A percentile compares a stretch with the other conserved stretches of the same genome.
Conservation (phyloP, 2,797 vertebrate genomes). For the Pangasius djambal region DNA sequence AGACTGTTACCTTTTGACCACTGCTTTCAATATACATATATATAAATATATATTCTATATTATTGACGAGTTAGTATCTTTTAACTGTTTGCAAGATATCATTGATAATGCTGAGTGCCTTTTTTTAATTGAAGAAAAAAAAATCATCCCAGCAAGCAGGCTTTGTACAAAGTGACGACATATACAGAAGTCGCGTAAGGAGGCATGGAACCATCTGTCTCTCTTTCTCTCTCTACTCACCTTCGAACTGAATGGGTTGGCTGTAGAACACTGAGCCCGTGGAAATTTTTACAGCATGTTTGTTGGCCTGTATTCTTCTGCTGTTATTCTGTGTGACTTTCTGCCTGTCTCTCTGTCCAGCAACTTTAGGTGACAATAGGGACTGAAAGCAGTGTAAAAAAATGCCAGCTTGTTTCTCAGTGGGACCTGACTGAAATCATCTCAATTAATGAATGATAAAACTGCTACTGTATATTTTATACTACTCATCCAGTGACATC, state of each 20-base stretch:
- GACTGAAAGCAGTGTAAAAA: conserved; percentile 77
- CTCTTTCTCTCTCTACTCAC: conserved; percentile 50
- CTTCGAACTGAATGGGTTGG: conserved; percentile 64
- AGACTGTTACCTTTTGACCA: conserved; percentile 84
- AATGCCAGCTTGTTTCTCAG: conserved; percentile 80
- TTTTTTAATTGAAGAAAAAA: conserved; percentile 56
- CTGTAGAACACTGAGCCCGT: conserved; percentile 72
- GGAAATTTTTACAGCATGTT: conserved; percentile 80
- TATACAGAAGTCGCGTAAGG: conserved; percentile 44
- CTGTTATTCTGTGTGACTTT: conserved; percentile 77
- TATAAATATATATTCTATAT: conserved; percentile 77
- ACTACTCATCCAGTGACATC: conserved; percentile 81
- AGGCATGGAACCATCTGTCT: conserved; percentile 55
- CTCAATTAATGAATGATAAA: conserved; percentile 79
- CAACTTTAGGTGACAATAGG: conserved; percentile 74
- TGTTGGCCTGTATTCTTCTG: conserved; percentile 81
- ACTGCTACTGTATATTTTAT: conserved; percentile 81
- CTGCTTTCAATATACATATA: conserved; percentile 75
- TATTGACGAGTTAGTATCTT: conserved; percentile 76
- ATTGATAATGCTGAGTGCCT: conserved; percentile 83
- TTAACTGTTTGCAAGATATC: conserved; percentile 80
- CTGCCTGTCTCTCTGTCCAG: conserved; percentile 73
- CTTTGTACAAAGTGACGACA: conserved; percentile 54
- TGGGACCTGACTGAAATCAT: conserved; percentile 71
- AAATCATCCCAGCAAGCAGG: conserved; percentile 65